Conservation (phyloP, 2,113 vertebrate species). For the Anolis sagrei region DNA sequence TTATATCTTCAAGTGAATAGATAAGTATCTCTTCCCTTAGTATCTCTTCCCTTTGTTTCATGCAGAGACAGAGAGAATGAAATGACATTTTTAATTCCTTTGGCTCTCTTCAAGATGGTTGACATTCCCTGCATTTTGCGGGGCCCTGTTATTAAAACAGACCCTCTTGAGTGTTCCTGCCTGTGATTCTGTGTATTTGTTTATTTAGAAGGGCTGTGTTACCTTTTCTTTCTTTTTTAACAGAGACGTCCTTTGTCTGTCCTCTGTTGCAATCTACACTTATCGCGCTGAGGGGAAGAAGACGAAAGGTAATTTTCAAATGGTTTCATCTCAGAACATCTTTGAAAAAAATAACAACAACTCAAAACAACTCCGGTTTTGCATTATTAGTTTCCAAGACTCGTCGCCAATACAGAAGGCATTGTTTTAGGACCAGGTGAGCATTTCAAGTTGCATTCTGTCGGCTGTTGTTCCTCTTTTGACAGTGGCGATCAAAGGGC, state of each 20-base stretch:
- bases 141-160: slow-evolving; percentile 42
- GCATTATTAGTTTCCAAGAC: slow-evolving; percentile 26
- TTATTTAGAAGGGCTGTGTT: slow-evolving; percentile 59
- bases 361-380: slow-evolving; percentile 25
- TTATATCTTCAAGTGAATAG: slow-evolving; percentile 1
- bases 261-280: slow-evolving; percentile 61
- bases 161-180: slow-evolving; percentile 22
- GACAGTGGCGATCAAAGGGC: background rate
- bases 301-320: slow-evolving; percentile 66
- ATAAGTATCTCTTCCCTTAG: background rate
- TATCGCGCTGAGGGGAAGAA: slow-evolving; percentile 37
- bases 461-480: background rate
- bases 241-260: slow-evolving; percentile 62
- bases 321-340: slow-evolving; percentile 51
- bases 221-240: background rate
- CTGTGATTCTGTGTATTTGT: slow-evolving; percentile 52
- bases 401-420: slow-evolving; percentile 49
- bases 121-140: slow-evolving; percentile 53
- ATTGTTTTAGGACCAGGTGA: slow-evolving; percentile 28
- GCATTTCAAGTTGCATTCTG: slow-evolving; percentile 37
- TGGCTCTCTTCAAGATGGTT: slow-evolving; percentile 41
- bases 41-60: background rate
- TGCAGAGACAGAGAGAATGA: background rate
- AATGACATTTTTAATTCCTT: slow-evolving; percentile 44
- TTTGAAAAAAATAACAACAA: background rate